These are phyloP conservation scores for Leptopilina myrica DNA, from an alignment of 2,888 invertebrate genomes.

Conservation along the genomic window DNA sequence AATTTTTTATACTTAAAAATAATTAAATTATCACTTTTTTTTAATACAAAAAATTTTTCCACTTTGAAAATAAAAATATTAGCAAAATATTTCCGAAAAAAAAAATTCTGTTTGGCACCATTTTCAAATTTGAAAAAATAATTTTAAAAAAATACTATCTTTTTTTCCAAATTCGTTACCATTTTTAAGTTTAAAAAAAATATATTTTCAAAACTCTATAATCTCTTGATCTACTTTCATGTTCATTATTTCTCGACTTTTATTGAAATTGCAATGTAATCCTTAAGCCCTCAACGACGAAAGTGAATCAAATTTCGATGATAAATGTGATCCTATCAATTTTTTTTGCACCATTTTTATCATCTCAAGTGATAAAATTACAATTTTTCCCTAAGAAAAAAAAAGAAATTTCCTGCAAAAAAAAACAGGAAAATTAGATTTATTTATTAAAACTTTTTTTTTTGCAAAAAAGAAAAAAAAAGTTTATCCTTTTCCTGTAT, in stretches of 20 bases:
- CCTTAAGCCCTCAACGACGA: not conserved
- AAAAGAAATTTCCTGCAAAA: too few relatives aligned
- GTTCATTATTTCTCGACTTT: not conserved
- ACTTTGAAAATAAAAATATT: too few relatives aligned
- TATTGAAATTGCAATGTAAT: conserved; percentile 3
- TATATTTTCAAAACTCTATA: not conserved
- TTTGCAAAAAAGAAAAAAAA: not conserved
- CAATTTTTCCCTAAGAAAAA: not conserved
- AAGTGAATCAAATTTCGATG: conserved; percentile 7
- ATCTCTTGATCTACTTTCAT: too few relatives aligned
- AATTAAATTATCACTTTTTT: not conserved
- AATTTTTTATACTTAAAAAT: not conserved
- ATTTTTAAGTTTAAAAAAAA: not conserved
- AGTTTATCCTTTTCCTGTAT: not conserved
- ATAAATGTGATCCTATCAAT: conserved; percentile 1
- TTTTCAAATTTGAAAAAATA: too few relatives aligned
- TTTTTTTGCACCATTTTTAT: not conserved
- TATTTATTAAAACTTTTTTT: not conserved
- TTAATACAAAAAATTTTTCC: too few relatives aligned
- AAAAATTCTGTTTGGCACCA: too few relatives aligned
- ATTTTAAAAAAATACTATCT: too few relatives aligned
- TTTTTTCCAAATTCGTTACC: too few relatives aligned
- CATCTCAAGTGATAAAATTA: not conserved
- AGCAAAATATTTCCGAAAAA: too few relatives aligned
- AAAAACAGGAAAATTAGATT: not conserved